Base-by-base conservation (phyloP, 2,888 invertebrate genomes). In the Drosophila glabriapex region DNA sequence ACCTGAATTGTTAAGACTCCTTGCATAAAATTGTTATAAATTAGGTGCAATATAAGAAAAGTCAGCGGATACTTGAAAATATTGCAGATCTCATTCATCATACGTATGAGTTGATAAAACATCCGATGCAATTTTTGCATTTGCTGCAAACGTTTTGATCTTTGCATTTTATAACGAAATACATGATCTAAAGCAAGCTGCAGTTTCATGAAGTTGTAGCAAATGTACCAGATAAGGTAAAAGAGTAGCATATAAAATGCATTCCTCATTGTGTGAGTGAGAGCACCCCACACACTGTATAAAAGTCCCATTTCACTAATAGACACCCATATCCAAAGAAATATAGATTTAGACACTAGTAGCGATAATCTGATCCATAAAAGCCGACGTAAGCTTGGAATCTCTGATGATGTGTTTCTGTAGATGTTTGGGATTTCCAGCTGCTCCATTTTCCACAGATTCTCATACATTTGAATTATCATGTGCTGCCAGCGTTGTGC, bases 31-130 rank as follows among this genome's bases (percentile, higher is more conserved):
- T 6, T 7, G 0, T 25, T 22, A 3, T 2, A 10, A 5, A 49
- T 3, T 10, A 35, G 2, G 14, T 28, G 0, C 2, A 63, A 29
- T 3, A 64, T 6, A 7, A 3, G 19, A 7, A 7, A 35, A 4
- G 59, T 22, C 0, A 63, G 4, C 10, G 72, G 72, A 22, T 55
- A 60, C 12, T 73, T 41, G 16, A 73, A 69, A 31, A 52, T 41
- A 29, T 4, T 31, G 22, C 59, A 68, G 12, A 69, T 7, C 49
- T 50, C 54, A 3, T 43, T 64, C 19, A 37, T 55, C 19, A 60
- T 54, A 14, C 19, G 25, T 10, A 73, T 63, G 4, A 69, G 59
- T 28, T 43, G 46, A 39, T 54, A 19, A 7, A 6, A 55, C 29
- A 43, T 64, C 25, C 25, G 35, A 29, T 72, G 55, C 6, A 69